These are phyloP conservation scores for Epinotia nisella DNA, from an alignment of 2,888 invertebrate genomes.

Conservation along the genomic window DNA sequence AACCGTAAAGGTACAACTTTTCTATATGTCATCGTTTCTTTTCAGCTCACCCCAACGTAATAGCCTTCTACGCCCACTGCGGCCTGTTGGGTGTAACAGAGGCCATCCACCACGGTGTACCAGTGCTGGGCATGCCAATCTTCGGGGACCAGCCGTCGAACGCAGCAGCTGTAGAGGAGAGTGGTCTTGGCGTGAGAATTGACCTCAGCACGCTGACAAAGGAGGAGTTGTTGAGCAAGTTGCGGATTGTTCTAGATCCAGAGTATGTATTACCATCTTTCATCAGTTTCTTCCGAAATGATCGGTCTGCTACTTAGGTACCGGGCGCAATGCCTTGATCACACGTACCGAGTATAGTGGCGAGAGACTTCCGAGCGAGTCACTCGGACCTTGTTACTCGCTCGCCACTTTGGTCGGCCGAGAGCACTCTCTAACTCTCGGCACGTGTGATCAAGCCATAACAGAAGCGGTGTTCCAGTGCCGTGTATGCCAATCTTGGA, in stretches of 20 bases:
- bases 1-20: no score
- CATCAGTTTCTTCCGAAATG: neutral
- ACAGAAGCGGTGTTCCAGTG: no score
- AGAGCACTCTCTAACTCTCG: no score
- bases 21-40: constrained; percentile 37
- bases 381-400: no score
- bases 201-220: constrained; percentile 76
- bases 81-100: constrained; percentile 85
- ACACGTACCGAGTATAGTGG: no score
- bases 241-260: constrained; percentile 78
- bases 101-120: constrained; percentile 84
- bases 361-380: no score
- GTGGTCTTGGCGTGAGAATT: constrained; percentile 78
- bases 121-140: constrained; percentile 85
- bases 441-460: no score
- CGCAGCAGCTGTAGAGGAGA: constrained; percentile 80
- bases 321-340: no score
- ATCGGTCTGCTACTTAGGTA: neutral
- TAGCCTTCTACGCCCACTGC: constrained; percentile 85
- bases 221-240: constrained; percentile 73
- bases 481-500: no score
- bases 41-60: constrained; percentile 79
- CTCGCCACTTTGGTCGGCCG: no score
- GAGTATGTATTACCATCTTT: constrained; percentile 71
- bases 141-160: constrained; percentile 85